Evolutionary conservation across 2,113 vertebrate species (phyloP).

Genomic region (Centrocercus urophasianus): DNA sequence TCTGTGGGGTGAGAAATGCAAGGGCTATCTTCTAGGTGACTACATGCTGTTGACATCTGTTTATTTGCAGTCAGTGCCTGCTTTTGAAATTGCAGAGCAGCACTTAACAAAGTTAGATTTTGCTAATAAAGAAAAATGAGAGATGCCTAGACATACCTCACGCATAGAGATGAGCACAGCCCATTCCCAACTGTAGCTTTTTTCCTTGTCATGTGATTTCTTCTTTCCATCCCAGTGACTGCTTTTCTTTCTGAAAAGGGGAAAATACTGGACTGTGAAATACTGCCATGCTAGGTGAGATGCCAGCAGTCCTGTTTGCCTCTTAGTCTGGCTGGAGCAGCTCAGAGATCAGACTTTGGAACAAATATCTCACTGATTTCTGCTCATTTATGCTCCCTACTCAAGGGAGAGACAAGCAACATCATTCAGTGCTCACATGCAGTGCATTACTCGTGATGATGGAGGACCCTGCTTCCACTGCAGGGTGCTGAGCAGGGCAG

Average conservation of each 20-base stretch:
- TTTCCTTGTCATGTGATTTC: neutral
- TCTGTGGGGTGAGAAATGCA: neutral
- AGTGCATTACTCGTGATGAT: neutral
- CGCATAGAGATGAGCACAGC: neutral
- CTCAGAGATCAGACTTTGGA: neutral
- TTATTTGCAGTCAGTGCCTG: neutral
- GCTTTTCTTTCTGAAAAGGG: neutral
- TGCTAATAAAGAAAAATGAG: neutral
- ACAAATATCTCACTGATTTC: neutral
- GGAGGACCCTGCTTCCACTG: neutral
- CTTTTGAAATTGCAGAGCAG: neutral
- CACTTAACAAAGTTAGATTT: neutral
- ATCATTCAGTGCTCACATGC: neutral
- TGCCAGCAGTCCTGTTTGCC: neutral
- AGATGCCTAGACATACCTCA: neutral
- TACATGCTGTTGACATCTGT: neutral
- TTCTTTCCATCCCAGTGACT: neutral
- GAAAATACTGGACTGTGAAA: neutral
- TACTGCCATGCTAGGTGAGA: neutral
- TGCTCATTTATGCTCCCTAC: neutral
- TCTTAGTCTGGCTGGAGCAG: neutral
- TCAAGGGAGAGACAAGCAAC: neutral
- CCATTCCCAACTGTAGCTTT: neutral
- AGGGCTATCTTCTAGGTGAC: neutral
- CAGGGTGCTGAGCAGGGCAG: neutral